phyloP scores from a whole-genome alignment of 2,888 invertebrate genomes.

The Stratiomys singularior region DNA sequence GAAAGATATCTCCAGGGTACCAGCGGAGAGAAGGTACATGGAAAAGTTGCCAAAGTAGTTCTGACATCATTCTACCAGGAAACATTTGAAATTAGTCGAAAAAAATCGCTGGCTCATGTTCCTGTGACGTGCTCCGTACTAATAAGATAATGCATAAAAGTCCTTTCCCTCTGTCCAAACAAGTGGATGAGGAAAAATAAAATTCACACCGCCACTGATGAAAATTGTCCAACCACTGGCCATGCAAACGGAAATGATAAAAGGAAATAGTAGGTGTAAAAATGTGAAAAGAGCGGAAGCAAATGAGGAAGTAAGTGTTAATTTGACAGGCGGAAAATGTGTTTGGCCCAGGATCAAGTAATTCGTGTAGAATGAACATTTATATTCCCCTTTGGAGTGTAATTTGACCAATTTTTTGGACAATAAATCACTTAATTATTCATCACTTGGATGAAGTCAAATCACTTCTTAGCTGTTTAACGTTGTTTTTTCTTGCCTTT shows the following conservation, averaged over 20 bases:
- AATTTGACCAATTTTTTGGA: conserved; percentile 2
- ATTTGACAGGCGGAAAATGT: background rate
- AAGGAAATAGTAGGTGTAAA: background rate
- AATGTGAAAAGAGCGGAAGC: background rate
- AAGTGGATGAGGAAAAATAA: too few species aligned
- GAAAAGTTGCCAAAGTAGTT: too few species aligned
- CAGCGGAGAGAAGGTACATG: too few species aligned
- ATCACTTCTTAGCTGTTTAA: background rate
- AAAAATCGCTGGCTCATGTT: too few species aligned
- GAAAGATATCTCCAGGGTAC: too few species aligned
- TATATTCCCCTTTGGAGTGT: background rate
- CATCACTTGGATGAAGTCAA: background rate
- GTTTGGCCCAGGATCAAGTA: background rate
- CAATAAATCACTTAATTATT: conserved; percentile 25
- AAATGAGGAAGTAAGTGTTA: conserved; percentile 19
- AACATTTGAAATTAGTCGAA: too few species aligned
- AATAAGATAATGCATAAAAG: too few species aligned
- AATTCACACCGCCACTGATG: background rate
- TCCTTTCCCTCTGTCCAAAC: too few species aligned
- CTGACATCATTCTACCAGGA: too few species aligned
- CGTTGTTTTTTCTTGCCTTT: too few species aligned
- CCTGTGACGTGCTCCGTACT: too few species aligned
- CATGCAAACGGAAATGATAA: background rate
- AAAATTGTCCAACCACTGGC: background rate
- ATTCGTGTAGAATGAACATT: too few species aligned